phyloP scores from a whole-genome alignment of 1,140 invertebrate species.

The Eupeodes corollae region DNA sequence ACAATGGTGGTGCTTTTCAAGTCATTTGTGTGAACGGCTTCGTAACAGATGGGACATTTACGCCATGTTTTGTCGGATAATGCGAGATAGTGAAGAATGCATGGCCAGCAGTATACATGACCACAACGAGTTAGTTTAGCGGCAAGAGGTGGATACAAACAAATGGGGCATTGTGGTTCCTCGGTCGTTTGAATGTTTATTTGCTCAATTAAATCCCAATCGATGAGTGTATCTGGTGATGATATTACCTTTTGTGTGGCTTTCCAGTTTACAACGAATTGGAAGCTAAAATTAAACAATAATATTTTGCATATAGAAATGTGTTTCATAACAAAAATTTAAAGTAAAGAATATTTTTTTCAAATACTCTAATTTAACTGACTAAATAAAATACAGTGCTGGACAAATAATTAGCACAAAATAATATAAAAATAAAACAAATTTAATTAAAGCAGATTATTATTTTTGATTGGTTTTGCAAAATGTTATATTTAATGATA shows the following conservation, averaged over 20 bases:
- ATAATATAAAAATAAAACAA: too few relatives aligned
- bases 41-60: conserved; percentile 81
- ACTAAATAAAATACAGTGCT: not conserved
- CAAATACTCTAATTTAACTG: not conserved
- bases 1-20: conserved; percentile 39
- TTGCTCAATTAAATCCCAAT: conserved; percentile 87
- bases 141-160: conserved; percentile 68
- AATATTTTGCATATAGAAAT: not conserved
- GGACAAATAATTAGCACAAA: too few relatives aligned
- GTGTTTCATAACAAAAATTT: not conserved
- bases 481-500: too few relatives aligned
- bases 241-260: conserved; percentile 55
- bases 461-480: too few relatives aligned
- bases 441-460: too few relatives aligned
- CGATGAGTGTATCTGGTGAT: conserved; percentile 75
- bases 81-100: conserved; percentile 83
- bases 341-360: too few relatives aligned
- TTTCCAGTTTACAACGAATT: conserved; percentile 78
- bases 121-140: conserved; percentile 90
- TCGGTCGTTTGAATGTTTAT: conserved; percentile 63
- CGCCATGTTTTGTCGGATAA: conserved; percentile 63
- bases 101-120: conserved; percentile 93
- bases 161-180: conserved; percentile 78
- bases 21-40: conserved; percentile 47
- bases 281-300: conserved; percentile 59